phyloP scores from a whole-genome alignment of 2,888 invertebrate species.

The Dasypogon diadema region DNA sequence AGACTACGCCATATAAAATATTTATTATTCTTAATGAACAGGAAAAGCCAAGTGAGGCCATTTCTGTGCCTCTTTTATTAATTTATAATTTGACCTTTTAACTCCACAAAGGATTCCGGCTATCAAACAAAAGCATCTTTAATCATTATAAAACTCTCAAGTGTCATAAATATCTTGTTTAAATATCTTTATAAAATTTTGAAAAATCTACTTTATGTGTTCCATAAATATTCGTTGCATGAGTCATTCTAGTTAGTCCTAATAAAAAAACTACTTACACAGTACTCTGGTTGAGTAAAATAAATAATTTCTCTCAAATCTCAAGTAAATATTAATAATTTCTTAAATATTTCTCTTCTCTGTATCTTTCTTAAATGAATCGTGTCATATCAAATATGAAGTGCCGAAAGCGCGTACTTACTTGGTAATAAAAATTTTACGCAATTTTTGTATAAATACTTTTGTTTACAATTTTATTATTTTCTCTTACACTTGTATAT shows the following conservation, averaged over 20 bases:
- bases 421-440: constrained; percentile 4
- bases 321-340: constrained; percentile 41
- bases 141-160: constrained; percentile 31
- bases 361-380: constrained; percentile 9
- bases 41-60: no score
- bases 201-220: constrained; percentile 59
- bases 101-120: background rate
- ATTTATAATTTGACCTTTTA: no score
- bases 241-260: constrained; percentile 60
- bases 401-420: constrained; percentile 27
- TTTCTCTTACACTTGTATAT: background rate
- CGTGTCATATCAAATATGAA: background rate
- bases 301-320: constrained; percentile 39
- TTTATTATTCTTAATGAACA: no score
- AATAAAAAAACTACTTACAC: constrained; percentile 47
- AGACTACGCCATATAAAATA: no score
- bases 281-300: constrained; percentile 41
- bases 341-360: constrained; percentile 23
- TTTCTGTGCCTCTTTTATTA: no score
- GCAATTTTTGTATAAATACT: constrained; percentile 35
- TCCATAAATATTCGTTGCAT: constrained; percentile 70
- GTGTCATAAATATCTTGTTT: constrained; percentile 22
- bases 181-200: constrained; percentile 45
- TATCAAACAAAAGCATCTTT: background rate
- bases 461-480: background rate